Percentiles rank a stretch among this genome's conserved stretches.
phyloP scores from a whole-genome alignment of 2,113 vertebrate species.

The Plestiodon gilberti region DNA sequence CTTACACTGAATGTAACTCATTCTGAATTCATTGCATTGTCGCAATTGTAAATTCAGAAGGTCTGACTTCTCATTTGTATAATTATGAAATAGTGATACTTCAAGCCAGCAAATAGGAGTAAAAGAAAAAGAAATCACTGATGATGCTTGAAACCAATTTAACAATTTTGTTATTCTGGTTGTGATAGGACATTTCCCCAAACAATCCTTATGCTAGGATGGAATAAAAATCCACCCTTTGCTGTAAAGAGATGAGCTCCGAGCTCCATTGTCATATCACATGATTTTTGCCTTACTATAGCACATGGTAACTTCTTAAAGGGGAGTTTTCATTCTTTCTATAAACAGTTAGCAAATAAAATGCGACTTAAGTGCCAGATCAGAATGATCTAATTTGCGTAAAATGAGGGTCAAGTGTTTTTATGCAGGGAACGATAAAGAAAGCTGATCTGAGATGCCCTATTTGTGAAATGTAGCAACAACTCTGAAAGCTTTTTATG shows the following conservation, averaged over 20 bases:
- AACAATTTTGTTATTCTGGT: constrained; percentile 45
- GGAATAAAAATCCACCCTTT: constrained; percentile 67
- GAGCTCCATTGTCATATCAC: constrained; percentile 57
- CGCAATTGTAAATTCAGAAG: constrained; percentile 43
- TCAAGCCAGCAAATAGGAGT: constrained; percentile 50
- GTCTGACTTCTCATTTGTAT: constrained; percentile 34
- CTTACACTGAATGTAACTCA: constrained; percentile 70
- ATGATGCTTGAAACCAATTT: constrained; percentile 42
- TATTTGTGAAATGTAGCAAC: constrained; percentile 77
- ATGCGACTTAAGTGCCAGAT: constrained; percentile 76
- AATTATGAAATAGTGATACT: constrained; percentile 15
- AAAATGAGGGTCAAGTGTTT: constrained; percentile 44
- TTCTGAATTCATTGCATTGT: constrained; percentile 47
- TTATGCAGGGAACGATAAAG: constrained; percentile 58
- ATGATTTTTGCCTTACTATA: constrained; percentile 80
- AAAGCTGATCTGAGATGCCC: constrained; percentile 57
- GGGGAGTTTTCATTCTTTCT: constrained; percentile 55
- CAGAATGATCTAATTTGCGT: constrained; percentile 62
- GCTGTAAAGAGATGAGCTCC: constrained; percentile 53
- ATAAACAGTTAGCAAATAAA: constrained; percentile 59
- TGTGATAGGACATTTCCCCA: constrained; percentile 50
- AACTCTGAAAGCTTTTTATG: constrained; percentile 78
- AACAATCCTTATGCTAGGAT: constrained; percentile 53
- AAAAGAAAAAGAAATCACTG: neutral
- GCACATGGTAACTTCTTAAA: constrained; percentile 65